Evolutionary conservation across 2,888 invertebrate genomes (phyloP).

Genomic region (Matsumyia berberina): DNA sequence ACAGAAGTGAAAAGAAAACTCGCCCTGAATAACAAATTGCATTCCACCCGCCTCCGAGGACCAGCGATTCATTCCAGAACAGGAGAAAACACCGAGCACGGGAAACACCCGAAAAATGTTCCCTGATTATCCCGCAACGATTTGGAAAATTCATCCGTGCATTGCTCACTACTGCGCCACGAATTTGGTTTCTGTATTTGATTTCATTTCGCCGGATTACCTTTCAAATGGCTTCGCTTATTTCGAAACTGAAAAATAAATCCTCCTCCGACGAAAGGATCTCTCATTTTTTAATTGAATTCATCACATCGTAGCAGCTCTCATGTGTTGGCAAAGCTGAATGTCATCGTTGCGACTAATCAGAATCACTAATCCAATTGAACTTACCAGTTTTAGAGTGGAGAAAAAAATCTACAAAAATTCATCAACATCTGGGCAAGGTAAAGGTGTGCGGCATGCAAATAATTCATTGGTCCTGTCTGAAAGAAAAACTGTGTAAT

Average conservation of each 20-base stretch:
- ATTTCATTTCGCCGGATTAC: conserved; percentile 34
- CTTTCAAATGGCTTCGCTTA: conserved; percentile 32
- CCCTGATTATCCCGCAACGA: conserved; percentile 31
- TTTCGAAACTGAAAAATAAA: conserved; percentile 4
- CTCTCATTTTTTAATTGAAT: conserved; percentile 54
- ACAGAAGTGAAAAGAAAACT: conserved; percentile 29
- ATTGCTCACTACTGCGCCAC: conserved; percentile 10
- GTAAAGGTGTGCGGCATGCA: conserved; percentile 23
- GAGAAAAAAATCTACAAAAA: not conserved
- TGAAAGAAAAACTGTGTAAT: conserved; percentile 18
- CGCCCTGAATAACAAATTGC: conserved; percentile 64
- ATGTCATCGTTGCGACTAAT: conserved; percentile 50
- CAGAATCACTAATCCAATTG: conserved; percentile 33
- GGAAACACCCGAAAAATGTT: not conserved
- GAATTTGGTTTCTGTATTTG: conserved; percentile 31
- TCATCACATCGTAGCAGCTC: conserved; percentile 16
- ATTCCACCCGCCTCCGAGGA: conserved; percentile 29
- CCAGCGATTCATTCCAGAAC: too few relatives aligned
- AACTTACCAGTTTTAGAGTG: not conserved
- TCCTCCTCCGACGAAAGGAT: conserved; percentile 15
- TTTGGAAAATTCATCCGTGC: conserved; percentile 31
- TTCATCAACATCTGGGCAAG: not conserved
- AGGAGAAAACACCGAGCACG: too few relatives aligned
- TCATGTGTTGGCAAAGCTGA: not conserved
- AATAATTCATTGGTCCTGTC: conserved; percentile 51